phyloP scores from a whole-genome alignment of 23 tunicate species.

The Clavelina lepadiformis region DNA sequence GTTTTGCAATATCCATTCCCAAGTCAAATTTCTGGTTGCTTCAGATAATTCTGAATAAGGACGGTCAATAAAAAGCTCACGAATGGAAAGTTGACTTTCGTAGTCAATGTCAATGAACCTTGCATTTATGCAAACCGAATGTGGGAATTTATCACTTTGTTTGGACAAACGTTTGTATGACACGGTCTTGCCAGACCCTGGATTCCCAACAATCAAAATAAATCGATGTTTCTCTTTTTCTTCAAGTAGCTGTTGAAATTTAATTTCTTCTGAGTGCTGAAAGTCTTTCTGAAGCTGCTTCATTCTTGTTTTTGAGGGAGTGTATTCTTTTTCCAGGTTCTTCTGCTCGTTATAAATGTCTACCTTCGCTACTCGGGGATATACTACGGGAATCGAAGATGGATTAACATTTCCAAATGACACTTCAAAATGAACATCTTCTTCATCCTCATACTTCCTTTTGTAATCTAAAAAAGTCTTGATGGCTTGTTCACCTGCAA shows the following conservation, averaged over 20 bases:
- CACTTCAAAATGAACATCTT: no score
- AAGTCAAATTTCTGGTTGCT: not conserved
- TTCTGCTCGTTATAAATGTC: conserved; percentile 1
- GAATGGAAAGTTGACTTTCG: not conserved
- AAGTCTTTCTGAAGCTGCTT: no score
- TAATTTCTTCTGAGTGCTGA: not conserved
- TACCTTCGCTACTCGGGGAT: not conserved
- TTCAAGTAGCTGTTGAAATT: not conserved
- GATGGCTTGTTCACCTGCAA: no score
- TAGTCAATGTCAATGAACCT: conserved; percentile 2
- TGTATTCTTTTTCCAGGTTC: no score
- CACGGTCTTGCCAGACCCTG: conserved; percentile 8
- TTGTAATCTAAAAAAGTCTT: no score
- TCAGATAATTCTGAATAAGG: not conserved
- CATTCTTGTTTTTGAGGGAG: no score
- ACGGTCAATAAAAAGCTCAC: conserved; percentile 3
- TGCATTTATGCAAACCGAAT: no score
- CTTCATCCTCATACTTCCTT: no score
- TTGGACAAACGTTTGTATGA: not conserved
- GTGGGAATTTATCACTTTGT: no score
- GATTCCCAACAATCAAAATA: no score
- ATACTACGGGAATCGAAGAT: not conserved
- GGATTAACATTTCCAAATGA: no score
- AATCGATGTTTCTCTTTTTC: no score
- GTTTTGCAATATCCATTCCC: not conserved